Conservation (phyloP, 2,888 invertebrate genomes). For the Myopa tessellatipennis region DNA sequence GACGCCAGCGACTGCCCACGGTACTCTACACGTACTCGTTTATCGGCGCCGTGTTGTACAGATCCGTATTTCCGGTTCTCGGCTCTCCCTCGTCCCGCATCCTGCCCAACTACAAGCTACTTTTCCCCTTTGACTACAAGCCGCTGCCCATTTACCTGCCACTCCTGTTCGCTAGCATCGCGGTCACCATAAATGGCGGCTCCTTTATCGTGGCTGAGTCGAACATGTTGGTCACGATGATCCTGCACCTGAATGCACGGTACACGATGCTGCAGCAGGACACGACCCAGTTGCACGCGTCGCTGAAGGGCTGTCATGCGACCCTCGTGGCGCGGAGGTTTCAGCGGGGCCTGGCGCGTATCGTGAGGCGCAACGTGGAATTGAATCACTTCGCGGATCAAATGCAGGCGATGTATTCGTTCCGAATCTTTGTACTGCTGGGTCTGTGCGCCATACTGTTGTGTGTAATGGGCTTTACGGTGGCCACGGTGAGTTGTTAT, state of each 20-base stretch:
- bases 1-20: constrained; percentile 51
- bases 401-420: constrained; percentile 56
- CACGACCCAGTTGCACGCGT: constrained; percentile 39
- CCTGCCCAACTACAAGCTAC: constrained; percentile 56
- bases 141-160: constrained; percentile 50
- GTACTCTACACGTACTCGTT: constrained; percentile 54
- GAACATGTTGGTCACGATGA: constrained; percentile 58
- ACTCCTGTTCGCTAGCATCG: constrained; percentile 50
- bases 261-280: constrained; percentile 55
- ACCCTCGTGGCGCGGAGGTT: constrained; percentile 49
- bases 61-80: constrained; percentile 49
- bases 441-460: constrained; percentile 57
- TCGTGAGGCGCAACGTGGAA: constrained; percentile 53
- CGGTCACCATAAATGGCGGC: constrained; percentile 54
- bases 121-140: constrained; percentile 55
- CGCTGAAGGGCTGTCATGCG: constrained; percentile 26
- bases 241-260: constrained; percentile 60
- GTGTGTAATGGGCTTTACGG: constrained; percentile 57
- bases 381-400: constrained; percentile 55
- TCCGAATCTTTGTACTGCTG: constrained; percentile 59
- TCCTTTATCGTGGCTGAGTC: constrained; percentile 56
- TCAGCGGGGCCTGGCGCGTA: constrained; percentile 47
- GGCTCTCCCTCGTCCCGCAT: constrained; percentile 51
- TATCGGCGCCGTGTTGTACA: constrained; percentile 52
- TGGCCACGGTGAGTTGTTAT: constrained; percentile 56